phyloP scores from a whole-genome alignment of 2,888 invertebrate species.

The Trachelus troglodyta region DNA sequence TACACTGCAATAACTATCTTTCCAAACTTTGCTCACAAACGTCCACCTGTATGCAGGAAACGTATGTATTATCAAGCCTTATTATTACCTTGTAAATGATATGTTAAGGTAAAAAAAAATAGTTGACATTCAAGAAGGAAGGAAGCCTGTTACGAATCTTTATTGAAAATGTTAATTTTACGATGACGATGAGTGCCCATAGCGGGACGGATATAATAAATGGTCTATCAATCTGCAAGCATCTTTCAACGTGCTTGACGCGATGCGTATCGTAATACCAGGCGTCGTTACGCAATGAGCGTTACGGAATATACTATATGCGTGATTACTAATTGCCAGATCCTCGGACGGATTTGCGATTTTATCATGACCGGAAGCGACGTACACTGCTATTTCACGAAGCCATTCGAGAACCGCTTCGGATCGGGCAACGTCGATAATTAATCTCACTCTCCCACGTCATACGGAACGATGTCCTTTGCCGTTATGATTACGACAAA shows the following conservation, averaged over 20 bases:
- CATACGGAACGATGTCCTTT: neutral
- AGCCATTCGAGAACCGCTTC: conserved; percentile 26
- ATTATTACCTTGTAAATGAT: neutral
- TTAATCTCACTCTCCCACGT: neutral
- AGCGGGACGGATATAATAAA: neutral
- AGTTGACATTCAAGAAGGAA: neutral
- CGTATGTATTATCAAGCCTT: neutral
- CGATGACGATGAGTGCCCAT: neutral
- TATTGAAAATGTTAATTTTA: neutral
- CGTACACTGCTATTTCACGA: conserved; percentile 33
- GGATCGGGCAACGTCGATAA: neutral
- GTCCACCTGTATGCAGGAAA: neutral
- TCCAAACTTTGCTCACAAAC: neutral
- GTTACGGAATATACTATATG: conserved; percentile 55
- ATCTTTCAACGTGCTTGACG: conserved; percentile 4
- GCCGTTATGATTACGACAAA: neutral
- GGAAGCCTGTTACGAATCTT: neutral
- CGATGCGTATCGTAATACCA: conserved; percentile 6
- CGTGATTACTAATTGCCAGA: conserved; percentile 60
- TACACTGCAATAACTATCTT: neutral
- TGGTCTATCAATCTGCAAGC: neutral
- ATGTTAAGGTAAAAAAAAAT: neutral
- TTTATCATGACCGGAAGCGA: conserved; percentile 53
- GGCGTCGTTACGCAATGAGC: conserved; percentile 51
- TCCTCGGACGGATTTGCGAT: conserved; percentile 49